Base-by-base conservation (phyloP, 92 coral and sea anemone species). In the Heliopora coerulea region DNA sequence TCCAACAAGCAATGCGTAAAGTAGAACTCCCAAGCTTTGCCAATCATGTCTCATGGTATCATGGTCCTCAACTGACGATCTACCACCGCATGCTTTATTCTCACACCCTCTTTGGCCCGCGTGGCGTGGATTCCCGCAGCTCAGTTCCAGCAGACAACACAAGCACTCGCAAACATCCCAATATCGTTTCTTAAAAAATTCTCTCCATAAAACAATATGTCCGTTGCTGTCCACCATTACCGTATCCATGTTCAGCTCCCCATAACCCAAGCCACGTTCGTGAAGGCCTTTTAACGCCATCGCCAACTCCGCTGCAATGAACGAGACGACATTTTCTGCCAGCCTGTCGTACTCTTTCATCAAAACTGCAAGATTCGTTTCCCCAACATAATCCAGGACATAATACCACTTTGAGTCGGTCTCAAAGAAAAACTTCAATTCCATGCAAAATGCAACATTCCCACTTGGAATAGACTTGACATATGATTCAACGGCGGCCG, bases 281-380 rank as follows among this genome's bases (percentile, higher is more conserved):
- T 93, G 98, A 2, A 90, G 63, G 27, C 88, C 96, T 37, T 93
- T 88, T 69, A 93, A 79, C 10, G 95, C 92, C 14, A 81, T 60
- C 4, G 83, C 49, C 18, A 90, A 72, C 68, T 93, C 98, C 3
- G 95, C 82, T 1, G 91, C 91, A 50, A 87, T 86, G 59, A 83
- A 81, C 58, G 69, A 74, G 3, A 81, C 1, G 85, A 73, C 19
- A 73, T 80, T 56, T 12, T 56, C 33, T 3, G 61, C 30, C 4
- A 56, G 23, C 30, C 61, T 17, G n/a, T n/a, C 13, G 23, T 31
- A 28, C 56, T 28, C 79, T 60, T 72, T 69, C 17, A 61, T 65
- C 14, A 72, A 15, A 17, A 54, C 68, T 0, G 77, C 85, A 42
- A 89, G 74, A 28, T 78, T 56, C 18, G 52, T 59, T 28, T 84